Conservation (phyloP, 2,888 invertebrate genomes). For the Aelia acuminata region DNA sequence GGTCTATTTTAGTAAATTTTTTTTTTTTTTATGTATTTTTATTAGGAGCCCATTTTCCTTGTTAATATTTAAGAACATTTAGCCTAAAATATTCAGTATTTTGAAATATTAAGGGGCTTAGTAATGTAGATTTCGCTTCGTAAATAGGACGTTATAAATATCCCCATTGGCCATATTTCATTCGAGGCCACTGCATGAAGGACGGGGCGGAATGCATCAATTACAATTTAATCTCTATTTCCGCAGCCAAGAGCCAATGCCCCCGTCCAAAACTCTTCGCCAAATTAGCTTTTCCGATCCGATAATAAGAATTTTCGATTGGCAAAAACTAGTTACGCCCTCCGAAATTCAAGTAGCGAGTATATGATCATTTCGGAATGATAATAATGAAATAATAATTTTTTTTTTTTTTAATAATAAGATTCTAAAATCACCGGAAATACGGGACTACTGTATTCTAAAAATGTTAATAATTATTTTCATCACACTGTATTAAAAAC, state of each 20-base stretch:
- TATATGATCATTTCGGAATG: not conserved
- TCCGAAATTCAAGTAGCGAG: not conserved
- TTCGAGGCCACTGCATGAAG: not conserved
- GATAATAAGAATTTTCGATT: conserved; percentile 18
- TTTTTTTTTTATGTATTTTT: no score
- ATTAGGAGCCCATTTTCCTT: no score
- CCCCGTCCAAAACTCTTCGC: not conserved
- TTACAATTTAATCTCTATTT: conserved; percentile 45
- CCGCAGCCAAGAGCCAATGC: not conserved
- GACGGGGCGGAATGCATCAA: not conserved
- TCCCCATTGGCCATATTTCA: not conserved
- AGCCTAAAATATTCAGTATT: no score
- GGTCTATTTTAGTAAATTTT: no score
- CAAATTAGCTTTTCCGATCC: not conserved
- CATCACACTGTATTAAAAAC: no score
- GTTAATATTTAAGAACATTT: no score
- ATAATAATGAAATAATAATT: not conserved
- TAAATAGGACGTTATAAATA: not conserved
- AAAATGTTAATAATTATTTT: no score
- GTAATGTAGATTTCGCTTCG: not conserved
- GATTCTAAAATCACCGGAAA: no score
- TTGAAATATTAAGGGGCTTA: not conserved
- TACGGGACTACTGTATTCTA: no score
- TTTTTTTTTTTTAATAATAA: no score
- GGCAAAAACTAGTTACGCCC: not conserved